phyloP scores from a whole-genome alignment of 2,797 vertebrate genomes.

The Anguilla marmorata region DNA sequence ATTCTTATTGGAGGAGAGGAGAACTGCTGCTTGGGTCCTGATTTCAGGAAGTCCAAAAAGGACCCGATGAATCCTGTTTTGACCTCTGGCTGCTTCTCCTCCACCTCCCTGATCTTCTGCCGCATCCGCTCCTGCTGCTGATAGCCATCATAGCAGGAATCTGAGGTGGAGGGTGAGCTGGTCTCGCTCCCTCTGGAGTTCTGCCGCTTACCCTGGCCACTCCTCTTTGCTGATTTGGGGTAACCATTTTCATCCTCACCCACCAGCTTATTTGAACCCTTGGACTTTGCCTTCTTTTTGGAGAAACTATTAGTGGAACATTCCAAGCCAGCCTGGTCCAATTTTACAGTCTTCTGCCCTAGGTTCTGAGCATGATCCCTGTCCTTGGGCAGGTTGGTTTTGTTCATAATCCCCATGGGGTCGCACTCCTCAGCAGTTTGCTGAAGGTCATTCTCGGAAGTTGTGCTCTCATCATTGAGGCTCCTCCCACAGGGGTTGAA shows the following conservation, averaged over 20 bases:
- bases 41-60: conserved; percentile 97
- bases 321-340: conserved; percentile 77
- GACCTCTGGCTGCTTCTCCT: conserved; percentile 98
- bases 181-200: conserved; percentile 81
- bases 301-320: conserved; percentile 71
- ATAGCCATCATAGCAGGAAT: conserved; percentile 82
- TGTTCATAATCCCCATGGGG: conserved; percentile 55
- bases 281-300: conserved; percentile 84
- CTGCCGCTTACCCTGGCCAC: conserved; percentile 81
- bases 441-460: conserved; percentile 75
- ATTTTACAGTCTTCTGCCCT: conserved; percentile 68
- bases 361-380: conserved; percentile 56
- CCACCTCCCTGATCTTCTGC: conserved; percentile 96
- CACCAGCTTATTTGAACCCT: conserved; percentile 73
- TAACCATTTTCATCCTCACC: conserved; percentile 76
- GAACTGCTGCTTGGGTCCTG: conserved; percentile 93
- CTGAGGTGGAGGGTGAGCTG: conserved; percentile 75
- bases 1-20: conserved; percentile 86
- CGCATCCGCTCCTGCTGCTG: conserved; percentile 96
- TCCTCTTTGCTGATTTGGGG: conserved; percentile 78
- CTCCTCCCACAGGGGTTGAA: conserved; percentile 76
- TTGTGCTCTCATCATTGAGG: conserved; percentile 70
- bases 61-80: conserved; percentile 97
- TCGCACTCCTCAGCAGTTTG: conserved; percentile 72
- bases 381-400: conserved; percentile 59